Percentiles rank a stretch among this genome's conserved stretches.
phyloP scores from a whole-genome alignment of 2,113 vertebrate species.

The Chauna torquata region DNA sequence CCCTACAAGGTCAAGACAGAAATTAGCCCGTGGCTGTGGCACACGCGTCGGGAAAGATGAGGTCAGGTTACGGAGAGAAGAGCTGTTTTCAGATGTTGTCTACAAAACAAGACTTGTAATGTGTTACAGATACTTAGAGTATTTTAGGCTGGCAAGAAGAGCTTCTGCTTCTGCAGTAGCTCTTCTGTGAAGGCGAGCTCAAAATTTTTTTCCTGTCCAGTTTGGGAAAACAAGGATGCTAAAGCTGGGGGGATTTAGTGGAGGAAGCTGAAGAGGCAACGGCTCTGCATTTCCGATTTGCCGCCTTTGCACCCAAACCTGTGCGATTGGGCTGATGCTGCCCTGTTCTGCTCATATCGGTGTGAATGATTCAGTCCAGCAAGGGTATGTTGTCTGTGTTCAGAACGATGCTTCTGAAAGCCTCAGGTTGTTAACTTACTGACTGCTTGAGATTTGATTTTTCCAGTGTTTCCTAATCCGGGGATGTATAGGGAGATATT shows the following conservation, averaged over 20 bases:
- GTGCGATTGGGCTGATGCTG: rapidly evolving
- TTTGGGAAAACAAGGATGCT: not conserved
- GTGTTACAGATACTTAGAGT: not conserved
- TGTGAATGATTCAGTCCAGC: not conserved
- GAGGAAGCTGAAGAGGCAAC: not conserved
- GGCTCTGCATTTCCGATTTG: not conserved
- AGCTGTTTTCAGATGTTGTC: not conserved
- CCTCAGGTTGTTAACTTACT: not conserved
- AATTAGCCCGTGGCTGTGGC: rapidly evolving
- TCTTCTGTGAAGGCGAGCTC: not conserved
- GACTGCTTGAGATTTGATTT: not conserved
- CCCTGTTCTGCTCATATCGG: rapidly evolving
- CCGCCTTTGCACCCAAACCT: not conserved
- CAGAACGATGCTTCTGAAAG: not conserved
- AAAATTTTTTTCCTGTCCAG: not conserved
- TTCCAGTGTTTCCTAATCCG: not conserved
- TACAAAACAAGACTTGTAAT: not conserved
- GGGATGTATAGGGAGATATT: not conserved
- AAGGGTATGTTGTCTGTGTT: not conserved
- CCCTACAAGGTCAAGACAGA: not conserved
- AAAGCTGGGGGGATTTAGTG: not conserved
- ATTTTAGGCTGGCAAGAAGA: not conserved
- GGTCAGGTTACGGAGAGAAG: not conserved
- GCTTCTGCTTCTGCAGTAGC: not conserved
- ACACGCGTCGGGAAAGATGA: not conserved